Evolutionary conservation across 2,113 vertebrate species (phyloP).

Genomic region (Boulengeromyrus knoepffleri): DNA sequence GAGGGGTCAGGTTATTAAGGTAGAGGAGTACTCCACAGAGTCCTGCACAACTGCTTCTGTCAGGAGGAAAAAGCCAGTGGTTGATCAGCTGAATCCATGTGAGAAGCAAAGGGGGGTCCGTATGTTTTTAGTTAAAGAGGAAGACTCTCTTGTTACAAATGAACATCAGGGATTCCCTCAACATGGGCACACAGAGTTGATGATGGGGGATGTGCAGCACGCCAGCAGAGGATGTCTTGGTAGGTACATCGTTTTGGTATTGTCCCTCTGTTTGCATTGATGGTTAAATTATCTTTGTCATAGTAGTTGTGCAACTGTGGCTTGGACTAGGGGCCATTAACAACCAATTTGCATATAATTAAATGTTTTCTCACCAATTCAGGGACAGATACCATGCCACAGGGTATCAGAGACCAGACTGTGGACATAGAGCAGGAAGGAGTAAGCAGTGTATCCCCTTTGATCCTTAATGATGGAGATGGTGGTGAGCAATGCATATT

Average conservation of each 20-base stretch:
- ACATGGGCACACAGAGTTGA: constrained; percentile 38
- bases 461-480: constrained; percentile 29
- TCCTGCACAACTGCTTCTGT: not conserved
- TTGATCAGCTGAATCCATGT: not conserved
- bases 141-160: constrained; percentile 38
- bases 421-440: not conserved
- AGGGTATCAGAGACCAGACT: constrained; percentile 34
- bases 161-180: constrained; percentile 33
- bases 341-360: not conserved
- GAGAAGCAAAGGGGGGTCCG: constrained; percentile 38
- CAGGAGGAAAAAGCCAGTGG: not conserved
- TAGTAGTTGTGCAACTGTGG: not conserved
- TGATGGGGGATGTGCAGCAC: constrained; percentile 36
- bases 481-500: constrained; percentile 58
- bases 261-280: not conserved
- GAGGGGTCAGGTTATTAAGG: constrained; percentile 42
- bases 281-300: not conserved
- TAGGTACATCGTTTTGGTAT: constrained; percentile 32
- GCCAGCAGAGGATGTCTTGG: constrained; percentile 31
- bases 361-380: not conserved
- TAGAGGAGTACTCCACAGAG: constrained; percentile 41
- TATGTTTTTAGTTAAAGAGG: constrained; percentile 59
- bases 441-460: constrained; percentile 8
- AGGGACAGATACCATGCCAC: not conserved
- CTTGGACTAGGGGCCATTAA: not conserved